Conservation (phyloP, 2,113 vertebrate species). For the Propithecus coquereli region DNA sequence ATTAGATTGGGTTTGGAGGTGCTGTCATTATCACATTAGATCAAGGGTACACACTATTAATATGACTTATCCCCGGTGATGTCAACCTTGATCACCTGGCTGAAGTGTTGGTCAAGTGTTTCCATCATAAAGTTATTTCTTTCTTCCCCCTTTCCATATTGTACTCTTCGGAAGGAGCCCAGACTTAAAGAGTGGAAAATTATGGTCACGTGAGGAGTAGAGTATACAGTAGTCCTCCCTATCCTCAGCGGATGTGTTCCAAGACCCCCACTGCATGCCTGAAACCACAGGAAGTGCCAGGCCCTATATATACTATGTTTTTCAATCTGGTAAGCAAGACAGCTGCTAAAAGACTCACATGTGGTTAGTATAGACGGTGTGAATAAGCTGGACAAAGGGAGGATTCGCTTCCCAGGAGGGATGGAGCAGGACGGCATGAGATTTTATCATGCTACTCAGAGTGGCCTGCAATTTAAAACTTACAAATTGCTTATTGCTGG, state of each 20-base stretch:
- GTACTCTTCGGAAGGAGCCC: too few species aligned
- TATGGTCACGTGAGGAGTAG: background rate
- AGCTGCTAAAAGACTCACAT: background rate
- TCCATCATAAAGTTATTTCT: background rate
- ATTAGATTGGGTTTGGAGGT: background rate
- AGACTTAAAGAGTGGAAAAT: background rate
- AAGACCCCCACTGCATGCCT: too few species aligned
- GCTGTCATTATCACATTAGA: background rate
- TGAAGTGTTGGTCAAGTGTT: background rate
- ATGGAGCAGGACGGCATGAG: background rate
- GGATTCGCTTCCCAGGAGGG: too few species aligned
- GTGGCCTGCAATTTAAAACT: background rate
- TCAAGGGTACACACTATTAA: background rate
- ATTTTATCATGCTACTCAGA: background rate
- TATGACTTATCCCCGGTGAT: too few species aligned
- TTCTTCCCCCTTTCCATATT: too few species aligned
- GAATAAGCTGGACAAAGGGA: background rate
- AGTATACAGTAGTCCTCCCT: too few species aligned
- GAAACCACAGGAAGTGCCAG: too few species aligned
- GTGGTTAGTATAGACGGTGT: too few species aligned
- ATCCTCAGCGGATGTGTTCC: too few species aligned
- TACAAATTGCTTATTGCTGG: background rate
- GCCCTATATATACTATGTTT: background rate
- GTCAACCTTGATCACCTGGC: too few species aligned
- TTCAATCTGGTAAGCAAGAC: background rate